Evolutionary conservation across 23 tunicate species (phyloP).

Genomic region (Halocynthia roretzi): DNA sequence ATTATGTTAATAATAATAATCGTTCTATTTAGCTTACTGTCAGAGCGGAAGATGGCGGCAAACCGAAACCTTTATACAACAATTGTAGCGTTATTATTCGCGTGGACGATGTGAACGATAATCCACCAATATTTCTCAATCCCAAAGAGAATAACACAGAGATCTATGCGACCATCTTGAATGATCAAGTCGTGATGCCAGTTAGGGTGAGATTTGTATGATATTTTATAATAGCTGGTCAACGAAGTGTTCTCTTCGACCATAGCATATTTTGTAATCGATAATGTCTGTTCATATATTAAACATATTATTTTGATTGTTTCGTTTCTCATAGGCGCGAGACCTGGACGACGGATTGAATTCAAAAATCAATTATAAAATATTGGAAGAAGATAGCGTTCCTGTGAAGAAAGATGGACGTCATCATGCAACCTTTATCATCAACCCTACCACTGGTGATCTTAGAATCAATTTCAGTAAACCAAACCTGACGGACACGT

Average conservation of each 20-base stretch:
- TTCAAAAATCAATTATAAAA: conserved; percentile 32
- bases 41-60: conserved; percentile 64
- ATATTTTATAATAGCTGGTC: neutral
- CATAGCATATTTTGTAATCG: too few species aligned
- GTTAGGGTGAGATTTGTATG: conserved; percentile 12
- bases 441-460: conserved; percentile 44
- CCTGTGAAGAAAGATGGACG: neutral
- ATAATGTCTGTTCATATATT: neutral
- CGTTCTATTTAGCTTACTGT: conserved; percentile 37
- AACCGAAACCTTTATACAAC: conserved; percentile 18
- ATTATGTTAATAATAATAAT: too few species aligned
- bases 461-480: conserved; percentile 46
- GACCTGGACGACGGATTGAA: conserved; percentile 57
- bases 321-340: conserved; percentile 28
- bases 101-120: conserved; percentile 77
- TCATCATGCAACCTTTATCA: conserved; percentile 16
- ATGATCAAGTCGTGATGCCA: conserved; percentile 16
- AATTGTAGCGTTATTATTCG: conserved; percentile 21
- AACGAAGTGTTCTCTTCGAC: neutral
- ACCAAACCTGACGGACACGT: conserved; percentile 19
- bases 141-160: conserved; percentile 38
- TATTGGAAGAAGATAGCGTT: conserved; percentile 27
- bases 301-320: neutral
- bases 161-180: conserved; percentile 45
- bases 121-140: conserved; percentile 40